Percentiles rank a stretch among this genome's conserved stretches.
phyloP scores from a whole-genome alignment of 2,888 invertebrate genomes.

The Cheilosia vulpina region DNA sequence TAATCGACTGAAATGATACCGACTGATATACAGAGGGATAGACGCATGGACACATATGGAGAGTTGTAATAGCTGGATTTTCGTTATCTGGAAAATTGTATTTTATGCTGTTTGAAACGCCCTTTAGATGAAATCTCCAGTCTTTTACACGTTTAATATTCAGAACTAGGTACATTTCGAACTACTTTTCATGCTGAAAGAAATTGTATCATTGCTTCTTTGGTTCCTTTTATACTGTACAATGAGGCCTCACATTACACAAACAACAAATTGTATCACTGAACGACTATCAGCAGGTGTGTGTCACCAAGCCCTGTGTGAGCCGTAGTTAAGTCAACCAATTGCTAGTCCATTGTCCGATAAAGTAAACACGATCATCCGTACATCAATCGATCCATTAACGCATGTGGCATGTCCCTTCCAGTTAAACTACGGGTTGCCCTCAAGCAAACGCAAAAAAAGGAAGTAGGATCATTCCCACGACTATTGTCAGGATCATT shows the following conservation, averaged over 20 bases:
- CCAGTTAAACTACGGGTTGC: background rate
- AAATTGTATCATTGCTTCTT: no score
- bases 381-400: background rate
- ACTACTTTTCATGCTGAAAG: no score
- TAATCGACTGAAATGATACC: no score
- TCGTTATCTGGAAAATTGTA: no score
- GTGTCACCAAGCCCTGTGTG: background rate
- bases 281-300: conserved; percentile 6
- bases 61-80: no score
- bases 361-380: conserved; percentile 31
- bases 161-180: no score
- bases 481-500: conserved; percentile 20
- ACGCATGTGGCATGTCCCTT: background rate
- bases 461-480: conserved; percentile 45
- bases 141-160: no score
- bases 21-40: no score
- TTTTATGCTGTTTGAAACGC: no score
- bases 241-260: background rate
- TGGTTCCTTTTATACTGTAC: no score
- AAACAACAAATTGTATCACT: background rate
- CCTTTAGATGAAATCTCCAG: no score
- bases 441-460: background rate
- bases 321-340: background rate
- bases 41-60: no score
- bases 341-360: background rate